Conservation (phyloP, 2,113 vertebrate genomes). For the Austrofundulus limnaeus region DNA sequence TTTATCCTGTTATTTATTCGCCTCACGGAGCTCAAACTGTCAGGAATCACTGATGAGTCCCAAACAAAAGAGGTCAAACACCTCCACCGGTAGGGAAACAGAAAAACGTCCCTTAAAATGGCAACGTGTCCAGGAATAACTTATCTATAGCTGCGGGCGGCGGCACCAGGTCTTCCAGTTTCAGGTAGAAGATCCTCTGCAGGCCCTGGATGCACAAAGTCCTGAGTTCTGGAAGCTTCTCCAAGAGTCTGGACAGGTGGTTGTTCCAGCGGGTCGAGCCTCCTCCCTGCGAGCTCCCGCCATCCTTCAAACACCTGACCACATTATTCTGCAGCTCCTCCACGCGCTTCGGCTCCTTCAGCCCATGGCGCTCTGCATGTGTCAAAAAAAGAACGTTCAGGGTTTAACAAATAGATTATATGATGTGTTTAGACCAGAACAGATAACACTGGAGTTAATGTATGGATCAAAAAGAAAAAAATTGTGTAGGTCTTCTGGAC, state of each 20-base stretch:
- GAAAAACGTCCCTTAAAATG: slow-evolving; percentile 82
- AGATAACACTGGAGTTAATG: no score
- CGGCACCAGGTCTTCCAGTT: slow-evolving; percentile 96
- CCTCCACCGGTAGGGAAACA: not conserved
- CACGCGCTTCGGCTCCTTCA: slow-evolving; percentile 92
- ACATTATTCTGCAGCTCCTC: slow-evolving; percentile 94
- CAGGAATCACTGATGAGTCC: not conserved
- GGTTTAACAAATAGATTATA: not conserved
- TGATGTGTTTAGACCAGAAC: no score
- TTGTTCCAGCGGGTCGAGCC: slow-evolving; percentile 82
- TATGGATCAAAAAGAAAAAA: no score
- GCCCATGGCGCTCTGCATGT: slow-evolving; percentile 88
- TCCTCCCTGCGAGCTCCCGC: slow-evolving; percentile 82
- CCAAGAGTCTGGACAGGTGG: slow-evolving; percentile 92
- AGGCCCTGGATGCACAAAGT: slow-evolving; percentile 96
- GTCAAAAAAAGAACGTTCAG: not conserved
- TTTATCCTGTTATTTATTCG: not conserved
- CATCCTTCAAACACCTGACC: slow-evolving; percentile 91
- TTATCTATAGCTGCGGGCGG: slow-evolving; percentile 97
- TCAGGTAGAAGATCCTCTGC: slow-evolving; percentile 99
- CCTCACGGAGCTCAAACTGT: slow-evolving; percentile 4
- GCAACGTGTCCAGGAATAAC: slow-evolving; percentile 96
- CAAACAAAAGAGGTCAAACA: not conserved
- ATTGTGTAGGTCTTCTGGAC: no score
- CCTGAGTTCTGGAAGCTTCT: slow-evolving; percentile 94